phyloP scores from a whole-genome alignment of 2,888 invertebrate species.

The Cephus rjabovi region DNA sequence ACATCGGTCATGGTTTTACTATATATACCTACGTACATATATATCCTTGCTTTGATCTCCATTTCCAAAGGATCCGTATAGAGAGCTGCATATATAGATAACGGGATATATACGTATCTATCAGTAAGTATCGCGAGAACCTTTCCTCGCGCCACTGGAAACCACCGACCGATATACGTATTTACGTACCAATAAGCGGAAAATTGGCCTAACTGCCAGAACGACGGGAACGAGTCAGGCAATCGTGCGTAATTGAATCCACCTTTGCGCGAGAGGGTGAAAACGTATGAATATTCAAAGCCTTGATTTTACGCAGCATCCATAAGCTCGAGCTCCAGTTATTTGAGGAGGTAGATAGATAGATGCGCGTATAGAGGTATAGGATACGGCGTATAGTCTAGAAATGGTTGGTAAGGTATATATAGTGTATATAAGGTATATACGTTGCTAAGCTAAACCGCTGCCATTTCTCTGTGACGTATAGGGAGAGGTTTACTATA shows the following conservation, averaged over 20 bases:
- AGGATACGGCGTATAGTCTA: not conserved
- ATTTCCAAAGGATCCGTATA: slow-evolving; percentile 20
- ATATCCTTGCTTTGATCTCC: slow-evolving; percentile 9
- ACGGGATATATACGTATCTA: not conserved
- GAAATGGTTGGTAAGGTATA: not conserved
- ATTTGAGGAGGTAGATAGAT: not conserved
- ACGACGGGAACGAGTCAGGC: slow-evolving; percentile 42
- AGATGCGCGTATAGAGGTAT: not conserved
- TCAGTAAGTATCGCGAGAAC: not conserved
- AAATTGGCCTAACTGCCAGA: slow-evolving; percentile 60
- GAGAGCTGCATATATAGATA: not conserved
- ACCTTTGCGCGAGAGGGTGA: slow-evolving; percentile 53
- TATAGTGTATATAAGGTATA: not conserved
- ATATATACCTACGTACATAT: slow-evolving; percentile 1
- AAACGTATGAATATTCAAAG: slow-evolving; percentile 62
- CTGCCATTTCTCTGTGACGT: not conserved
- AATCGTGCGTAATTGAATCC: slow-evolving; percentile 64
- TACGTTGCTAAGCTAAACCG: not conserved
- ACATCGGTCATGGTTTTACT: not conserved
- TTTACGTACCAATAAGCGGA: slow-evolving; percentile 64
- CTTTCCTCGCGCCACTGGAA: slow-evolving; percentile 2
- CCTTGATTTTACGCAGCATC: slow-evolving; percentile 47
- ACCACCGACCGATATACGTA: slow-evolving; percentile 41
- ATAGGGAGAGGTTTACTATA: not conserved
- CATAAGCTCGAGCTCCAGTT: not conserved